Conservation (phyloP, 2,797 vertebrate species). For the Avahi laniger region DNA sequence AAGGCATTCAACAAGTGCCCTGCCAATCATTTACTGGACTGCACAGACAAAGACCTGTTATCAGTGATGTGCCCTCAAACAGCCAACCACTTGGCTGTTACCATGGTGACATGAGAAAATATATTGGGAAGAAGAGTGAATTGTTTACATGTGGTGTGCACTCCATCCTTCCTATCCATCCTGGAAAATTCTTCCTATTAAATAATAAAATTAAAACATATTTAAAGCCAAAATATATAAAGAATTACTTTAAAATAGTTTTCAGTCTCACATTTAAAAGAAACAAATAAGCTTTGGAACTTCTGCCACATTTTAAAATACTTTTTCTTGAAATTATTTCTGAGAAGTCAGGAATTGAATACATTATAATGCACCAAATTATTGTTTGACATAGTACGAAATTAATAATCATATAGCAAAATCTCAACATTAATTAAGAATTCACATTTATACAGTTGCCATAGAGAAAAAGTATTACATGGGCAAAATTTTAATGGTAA, state of each 20-base stretch:
- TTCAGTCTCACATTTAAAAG: background rate
- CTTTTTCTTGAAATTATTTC: constrained; percentile 1
- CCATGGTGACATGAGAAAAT: background rate
- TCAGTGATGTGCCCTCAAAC: background rate
- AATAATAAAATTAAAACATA: constrained; percentile 29
- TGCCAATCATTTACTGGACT: background rate
- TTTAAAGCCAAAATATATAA: background rate
- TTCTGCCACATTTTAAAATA: background rate
- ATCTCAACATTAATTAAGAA: constrained; percentile 28
- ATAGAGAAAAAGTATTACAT: background rate
- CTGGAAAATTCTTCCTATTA: background rate
- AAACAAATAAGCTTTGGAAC: background rate
- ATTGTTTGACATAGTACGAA: background rate
- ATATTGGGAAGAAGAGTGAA: background rate
- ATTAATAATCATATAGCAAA: constrained; percentile 11
- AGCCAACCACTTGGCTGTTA: background rate
- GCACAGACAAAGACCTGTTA: background rate
- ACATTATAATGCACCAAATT: background rate
- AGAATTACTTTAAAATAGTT: background rate
- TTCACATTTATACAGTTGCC: constrained; percentile 2
- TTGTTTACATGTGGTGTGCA: background rate
- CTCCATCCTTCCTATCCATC: background rate
- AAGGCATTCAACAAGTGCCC: background rate
- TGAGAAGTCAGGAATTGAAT: background rate
- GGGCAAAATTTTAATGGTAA: background rate